Percentiles rank a stretch among this genome's conserved stretches.
Evolutionary conservation across 2,113 vertebrate species (phyloP).

Genomic region (Xiphophorus maculatus): DNA sequence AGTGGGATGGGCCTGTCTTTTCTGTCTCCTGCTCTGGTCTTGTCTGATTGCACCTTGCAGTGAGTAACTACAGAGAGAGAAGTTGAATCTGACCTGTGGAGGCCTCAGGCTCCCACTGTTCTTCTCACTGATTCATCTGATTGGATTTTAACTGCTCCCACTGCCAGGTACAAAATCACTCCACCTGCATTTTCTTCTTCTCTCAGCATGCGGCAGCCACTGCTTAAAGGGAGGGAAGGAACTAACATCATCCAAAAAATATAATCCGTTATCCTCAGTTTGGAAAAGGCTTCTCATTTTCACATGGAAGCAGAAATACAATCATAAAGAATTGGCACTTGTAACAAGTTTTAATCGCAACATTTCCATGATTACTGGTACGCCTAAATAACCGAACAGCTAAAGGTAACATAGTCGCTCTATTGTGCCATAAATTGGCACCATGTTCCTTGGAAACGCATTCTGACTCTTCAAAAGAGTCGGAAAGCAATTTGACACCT

Average conservation of each 20-base stretch:
- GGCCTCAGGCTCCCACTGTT: constrained; percentile 41
- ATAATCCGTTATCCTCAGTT: not conserved
- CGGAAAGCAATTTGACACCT: no score
- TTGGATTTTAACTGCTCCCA: constrained; percentile 45
- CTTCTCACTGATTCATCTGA: constrained; percentile 45
- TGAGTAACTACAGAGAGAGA: constrained; percentile 16
- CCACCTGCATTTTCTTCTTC: constrained; percentile 2
- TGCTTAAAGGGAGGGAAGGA: constrained; percentile 2
- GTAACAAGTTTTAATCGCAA: no score
- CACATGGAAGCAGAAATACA: not conserved
- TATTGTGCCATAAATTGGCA: no score
- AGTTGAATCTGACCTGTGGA: constrained; percentile 19
- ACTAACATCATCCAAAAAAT: not conserved
- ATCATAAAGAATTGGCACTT: no score
- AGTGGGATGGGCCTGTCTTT: constrained; percentile 8
- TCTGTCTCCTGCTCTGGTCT: constrained; percentile 20
- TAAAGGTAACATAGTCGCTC: no score
- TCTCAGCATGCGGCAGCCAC: not conserved
- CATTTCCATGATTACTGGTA: no score
- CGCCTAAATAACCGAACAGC: no score
- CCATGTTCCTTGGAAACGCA: no score
- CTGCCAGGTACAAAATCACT: constrained; percentile 16
- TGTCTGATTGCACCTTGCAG: constrained; percentile 43
- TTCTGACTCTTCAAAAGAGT: no score
- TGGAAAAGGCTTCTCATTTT: not conserved